A percentile compares a stretch with the other conserved stretches of the same genome.
phyloP scores from a whole-genome alignment of 2,797 vertebrate genomes.

The Notoglanidium macrostoma region DNA sequence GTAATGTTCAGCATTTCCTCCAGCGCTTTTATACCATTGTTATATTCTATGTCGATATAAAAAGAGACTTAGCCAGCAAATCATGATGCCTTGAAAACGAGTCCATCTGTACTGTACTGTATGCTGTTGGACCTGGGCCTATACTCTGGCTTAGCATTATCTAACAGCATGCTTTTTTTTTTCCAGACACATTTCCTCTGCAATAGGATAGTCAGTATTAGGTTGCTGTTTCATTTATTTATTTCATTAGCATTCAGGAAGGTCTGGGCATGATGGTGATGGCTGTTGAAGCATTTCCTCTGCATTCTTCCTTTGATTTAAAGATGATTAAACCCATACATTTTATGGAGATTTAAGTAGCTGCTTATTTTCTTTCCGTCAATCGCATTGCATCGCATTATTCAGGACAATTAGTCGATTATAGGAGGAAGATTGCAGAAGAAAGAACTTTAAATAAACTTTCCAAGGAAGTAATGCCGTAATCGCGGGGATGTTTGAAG shows the following conservation, averaged over 20 bases:
- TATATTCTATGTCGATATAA: background rate
- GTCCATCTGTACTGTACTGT: constrained; percentile 29
- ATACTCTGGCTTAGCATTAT: constrained; percentile 40
- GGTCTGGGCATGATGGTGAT: constrained; percentile 35
- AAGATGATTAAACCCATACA: constrained; percentile 5
- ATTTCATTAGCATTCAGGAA: constrained; percentile 53
- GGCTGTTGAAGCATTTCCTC: constrained; percentile 41
- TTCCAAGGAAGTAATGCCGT: background rate
- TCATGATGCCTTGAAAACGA: background rate
- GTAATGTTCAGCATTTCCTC: background rate
- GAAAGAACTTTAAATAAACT: constrained; percentile 7
- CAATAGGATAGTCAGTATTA: constrained; percentile 55
- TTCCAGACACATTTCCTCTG: constrained; percentile 56
- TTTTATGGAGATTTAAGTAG: background rate
- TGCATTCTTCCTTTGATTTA: constrained; percentile 27
- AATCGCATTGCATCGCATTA: background rate
- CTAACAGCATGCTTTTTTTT: constrained; percentile 54
- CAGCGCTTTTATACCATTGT: background rate
- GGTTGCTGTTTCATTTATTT: constrained; percentile 57
- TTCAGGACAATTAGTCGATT: background rate
- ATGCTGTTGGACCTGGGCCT: constrained; percentile 44
- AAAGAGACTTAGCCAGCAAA: too few relatives aligned
- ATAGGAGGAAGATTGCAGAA: background rate
- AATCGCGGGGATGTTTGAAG: background rate
- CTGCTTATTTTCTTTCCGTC: background rate